These are phyloP conservation scores for Drosophila kepulauana DNA, from an alignment of 1,140 invertebrate genomes.

Conservation along the genomic window DNA sequence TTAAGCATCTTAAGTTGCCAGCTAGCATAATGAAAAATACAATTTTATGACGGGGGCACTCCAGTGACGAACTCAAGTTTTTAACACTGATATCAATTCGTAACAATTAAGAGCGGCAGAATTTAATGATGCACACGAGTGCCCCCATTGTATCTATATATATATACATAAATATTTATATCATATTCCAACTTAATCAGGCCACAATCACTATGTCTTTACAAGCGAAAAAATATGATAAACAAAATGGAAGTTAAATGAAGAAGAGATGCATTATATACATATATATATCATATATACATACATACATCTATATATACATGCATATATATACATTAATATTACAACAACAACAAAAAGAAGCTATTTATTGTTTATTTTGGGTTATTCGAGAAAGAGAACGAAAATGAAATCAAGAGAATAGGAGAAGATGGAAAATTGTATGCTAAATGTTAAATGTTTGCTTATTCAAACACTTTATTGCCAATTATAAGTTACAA, in stretches of 20 bases:
- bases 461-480: conserved; percentile 81
- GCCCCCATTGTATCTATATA: conserved; percentile 57
- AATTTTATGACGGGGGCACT: conserved; percentile 33
- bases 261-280: conserved; percentile 68
- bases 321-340: conserved; percentile 27
- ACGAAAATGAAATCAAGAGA: conserved; percentile 3
- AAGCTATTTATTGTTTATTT: conserved; percentile 80
- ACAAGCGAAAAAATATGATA: conserved; percentile 44
- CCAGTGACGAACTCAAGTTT: not conserved
- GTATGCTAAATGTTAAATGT: conserved; percentile 82
- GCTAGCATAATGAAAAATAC: conserved; percentile 66
- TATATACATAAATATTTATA: conserved; percentile 46
- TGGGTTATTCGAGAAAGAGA: conserved; percentile 56
- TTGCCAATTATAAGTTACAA: conserved; percentile 82
- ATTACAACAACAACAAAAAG: conserved; percentile 31
- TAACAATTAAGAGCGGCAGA: not conserved
- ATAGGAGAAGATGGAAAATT: conserved; percentile 45
- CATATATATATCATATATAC: conserved; percentile 61
- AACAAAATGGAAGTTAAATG: conserved; percentile 12
- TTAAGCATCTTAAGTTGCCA: conserved; percentile 80
- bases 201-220: conserved; percentile 79
- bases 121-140: conserved; percentile 8
- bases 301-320: conserved; percentile 38
- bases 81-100: not conserved
- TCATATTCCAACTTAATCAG: conserved; percentile 62